These are phyloP conservation scores for Drosophila ogumai DNA, from an alignment of 1,140 invertebrate genomes.

Conservation along the genomic window DNA sequence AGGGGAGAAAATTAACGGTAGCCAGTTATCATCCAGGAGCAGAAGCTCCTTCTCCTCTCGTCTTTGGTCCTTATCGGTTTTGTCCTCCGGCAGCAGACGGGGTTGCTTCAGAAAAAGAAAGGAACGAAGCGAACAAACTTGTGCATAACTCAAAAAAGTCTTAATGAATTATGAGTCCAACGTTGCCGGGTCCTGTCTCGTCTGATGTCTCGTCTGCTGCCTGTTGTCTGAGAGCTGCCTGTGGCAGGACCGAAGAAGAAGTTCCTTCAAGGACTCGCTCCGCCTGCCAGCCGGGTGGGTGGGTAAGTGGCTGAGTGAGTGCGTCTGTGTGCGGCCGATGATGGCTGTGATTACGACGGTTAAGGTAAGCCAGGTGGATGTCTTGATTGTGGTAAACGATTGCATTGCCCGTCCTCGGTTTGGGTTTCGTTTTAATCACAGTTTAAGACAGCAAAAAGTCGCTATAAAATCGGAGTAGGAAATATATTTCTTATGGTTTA, in stretches of 20 bases:
- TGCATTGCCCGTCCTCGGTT: slow-evolving; percentile 6
- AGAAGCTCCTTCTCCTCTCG: slow-evolving; percentile 21
- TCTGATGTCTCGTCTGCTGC: slow-evolving; percentile 53
- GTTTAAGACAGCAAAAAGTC: not conserved
- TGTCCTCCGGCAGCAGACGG: slow-evolving; percentile 70
- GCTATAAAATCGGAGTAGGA: not conserved
- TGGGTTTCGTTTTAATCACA: slow-evolving; percentile 1
- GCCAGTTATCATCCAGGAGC: slow-evolving; percentile 65
- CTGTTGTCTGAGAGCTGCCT: slow-evolving; percentile 28
- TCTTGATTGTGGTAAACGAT: slow-evolving; percentile 46
- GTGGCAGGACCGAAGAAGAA: slow-evolving; percentile 46
- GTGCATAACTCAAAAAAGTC: slow-evolving; percentile 78
- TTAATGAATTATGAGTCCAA: slow-evolving; percentile 76
- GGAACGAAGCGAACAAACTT: slow-evolving; percentile 55
- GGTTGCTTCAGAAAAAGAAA: slow-evolving; percentile 39
- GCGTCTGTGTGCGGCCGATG: slow-evolving; percentile 38
- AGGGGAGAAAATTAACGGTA: slow-evolving; percentile 61
- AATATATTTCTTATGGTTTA: not conserved
- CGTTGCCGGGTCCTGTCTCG: slow-evolving; percentile 41
- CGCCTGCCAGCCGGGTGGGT: not conserved
- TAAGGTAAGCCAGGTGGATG: slow-evolving; percentile 34
- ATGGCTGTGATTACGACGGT: slow-evolving; percentile 49
- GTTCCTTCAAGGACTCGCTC: slow-evolving; percentile 41
- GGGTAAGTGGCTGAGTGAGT: slow-evolving; percentile 10
- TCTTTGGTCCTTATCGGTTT: slow-evolving; percentile 63